Base-by-base conservation (phyloP, 2,797 vertebrate genomes). In the Trachurus trachurus region DNA sequence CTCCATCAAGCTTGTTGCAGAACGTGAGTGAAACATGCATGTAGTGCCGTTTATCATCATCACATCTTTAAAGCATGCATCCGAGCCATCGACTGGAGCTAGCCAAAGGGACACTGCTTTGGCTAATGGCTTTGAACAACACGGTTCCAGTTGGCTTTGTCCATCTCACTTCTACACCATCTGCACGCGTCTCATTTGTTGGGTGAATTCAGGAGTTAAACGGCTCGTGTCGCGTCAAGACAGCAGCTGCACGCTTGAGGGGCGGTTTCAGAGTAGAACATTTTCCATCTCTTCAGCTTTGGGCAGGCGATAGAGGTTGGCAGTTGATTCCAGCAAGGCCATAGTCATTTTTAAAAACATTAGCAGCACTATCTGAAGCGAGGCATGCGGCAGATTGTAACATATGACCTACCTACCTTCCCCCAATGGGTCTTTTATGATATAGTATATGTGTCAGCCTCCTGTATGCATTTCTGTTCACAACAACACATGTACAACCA, bases 281-380 rank as follows among this genome's bases (percentile, higher is more conserved):
- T 81, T 82, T 85, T 83, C 80, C 70, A 66, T 89, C 75, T 79
- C 53, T 66, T 77, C 34, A n/a, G 44, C 0, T 4, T 47, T 21
- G 56, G 76, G 47, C 40, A 22, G 60, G 61, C 22, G 6, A 40
- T 29, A 37, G 53, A 37, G 59, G 68, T 61, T 60, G 66, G 66
- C 66, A 85, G 76, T 73, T 57, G 22, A 39, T 88, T 86, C 77
- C 73, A 76, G 69, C 79, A 65, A 92, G 89, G 83, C 87, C 87
- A 83, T 67, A 90, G 81, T 86, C 85, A 83, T 92, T 81, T 89
- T 80, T 90, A 80, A 86, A 80, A 78, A 72, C 66, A 70, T 83
- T 81, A 77, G 71, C n/a, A 12, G 64, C 69, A 34, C 13, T 56
- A 56, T 80, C 68, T 78, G 67, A 84, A 80, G 66, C 6, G 12